Conservation (phyloP, 2,888 invertebrate species). For the Aquatica leii region DNA sequence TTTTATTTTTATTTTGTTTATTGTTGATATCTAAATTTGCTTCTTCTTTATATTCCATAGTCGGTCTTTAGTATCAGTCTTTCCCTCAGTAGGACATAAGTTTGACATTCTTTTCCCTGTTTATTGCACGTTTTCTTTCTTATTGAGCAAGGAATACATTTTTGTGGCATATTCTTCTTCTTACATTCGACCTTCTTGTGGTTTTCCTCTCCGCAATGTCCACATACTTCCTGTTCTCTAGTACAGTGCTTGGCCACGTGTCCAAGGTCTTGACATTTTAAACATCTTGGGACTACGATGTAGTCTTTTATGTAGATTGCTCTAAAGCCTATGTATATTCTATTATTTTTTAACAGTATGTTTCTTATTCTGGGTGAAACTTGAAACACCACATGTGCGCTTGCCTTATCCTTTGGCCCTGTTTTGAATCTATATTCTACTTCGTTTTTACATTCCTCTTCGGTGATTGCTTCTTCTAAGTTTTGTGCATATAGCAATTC, state of each 20-base stretch:
- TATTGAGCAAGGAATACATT: background rate
- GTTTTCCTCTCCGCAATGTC: background rate
- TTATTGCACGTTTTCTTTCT: background rate
- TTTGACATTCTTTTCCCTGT: background rate
- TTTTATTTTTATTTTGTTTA: background rate
- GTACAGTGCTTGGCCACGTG: background rate
- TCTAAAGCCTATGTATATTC: background rate
- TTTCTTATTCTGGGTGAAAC: background rate
- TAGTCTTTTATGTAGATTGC: background rate
- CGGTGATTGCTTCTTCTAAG: background rate
- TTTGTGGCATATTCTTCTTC: background rate
- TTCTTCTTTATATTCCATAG: background rate
- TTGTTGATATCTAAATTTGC: background rate
- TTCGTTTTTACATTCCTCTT: slow-evolving; percentile 4
- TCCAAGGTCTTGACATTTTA: background rate
- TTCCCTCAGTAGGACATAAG: background rate
- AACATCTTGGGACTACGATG: background rate
- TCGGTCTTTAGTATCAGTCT: background rate
- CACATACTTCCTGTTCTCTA: background rate
- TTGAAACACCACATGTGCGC: slow-evolving; percentile 18
- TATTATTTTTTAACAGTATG: background rate
- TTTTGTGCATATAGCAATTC: slow-evolving; percentile 19
- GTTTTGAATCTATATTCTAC: slow-evolving; percentile 23
- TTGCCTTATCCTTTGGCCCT: slow-evolving; percentile 16
- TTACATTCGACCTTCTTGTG: background rate